phyloP scores from a whole-genome alignment of 2,797 vertebrate genomes.

The Sebastes ruberrimus region DNA sequence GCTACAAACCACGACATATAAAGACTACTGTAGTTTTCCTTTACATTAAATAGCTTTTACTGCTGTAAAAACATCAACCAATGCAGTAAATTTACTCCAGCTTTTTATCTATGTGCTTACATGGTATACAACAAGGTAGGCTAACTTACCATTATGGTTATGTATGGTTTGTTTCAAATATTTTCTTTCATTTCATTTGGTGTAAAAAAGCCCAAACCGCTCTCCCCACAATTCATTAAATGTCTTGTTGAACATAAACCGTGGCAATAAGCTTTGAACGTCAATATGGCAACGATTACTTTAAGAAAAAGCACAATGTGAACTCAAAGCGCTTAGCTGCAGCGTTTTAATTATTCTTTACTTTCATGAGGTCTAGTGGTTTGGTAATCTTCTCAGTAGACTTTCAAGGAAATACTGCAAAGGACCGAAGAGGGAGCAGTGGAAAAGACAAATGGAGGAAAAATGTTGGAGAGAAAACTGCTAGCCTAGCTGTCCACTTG shows the following conservation, averaged over 20 bases:
- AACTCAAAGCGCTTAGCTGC: slow-evolving; percentile 52
- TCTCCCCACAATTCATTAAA: slow-evolving; percentile 64
- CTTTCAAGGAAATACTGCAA: slow-evolving; percentile 29
- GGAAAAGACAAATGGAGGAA: slow-evolving; percentile 23
- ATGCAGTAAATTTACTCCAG: slow-evolving; percentile 31
- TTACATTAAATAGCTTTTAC: slow-evolving; percentile 36
- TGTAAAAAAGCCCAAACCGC: slow-evolving; percentile 41
- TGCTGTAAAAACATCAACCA: slow-evolving; percentile 52
- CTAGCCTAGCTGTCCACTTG: slow-evolving; percentile 34
- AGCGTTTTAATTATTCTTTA: slow-evolving; percentile 62
- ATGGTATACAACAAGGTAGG: slow-evolving; percentile 45
- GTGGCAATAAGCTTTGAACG: slow-evolving; percentile 56
- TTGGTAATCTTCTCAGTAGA: slow-evolving; percentile 49
- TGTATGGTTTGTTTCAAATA: slow-evolving; percentile 22
- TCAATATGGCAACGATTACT: slow-evolving; percentile 65
- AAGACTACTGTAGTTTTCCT: slow-evolving; percentile 33
- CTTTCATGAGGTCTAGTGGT: slow-evolving; percentile 75
- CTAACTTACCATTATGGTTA: slow-evolving; percentile 46
- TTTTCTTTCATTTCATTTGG: slow-evolving; percentile 58
- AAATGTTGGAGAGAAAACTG: slow-evolving; percentile 31
- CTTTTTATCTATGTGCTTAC: slow-evolving; percentile 44
- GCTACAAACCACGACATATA: slow-evolving; percentile 41
- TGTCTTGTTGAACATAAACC: slow-evolving; percentile 64
- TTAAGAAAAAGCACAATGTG: slow-evolving; percentile 56
- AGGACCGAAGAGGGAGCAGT: neutral